Evolutionary conservation across 1,140 invertebrate genomes (phyloP).

Genomic region (Drosophila fuyamai): DNA sequence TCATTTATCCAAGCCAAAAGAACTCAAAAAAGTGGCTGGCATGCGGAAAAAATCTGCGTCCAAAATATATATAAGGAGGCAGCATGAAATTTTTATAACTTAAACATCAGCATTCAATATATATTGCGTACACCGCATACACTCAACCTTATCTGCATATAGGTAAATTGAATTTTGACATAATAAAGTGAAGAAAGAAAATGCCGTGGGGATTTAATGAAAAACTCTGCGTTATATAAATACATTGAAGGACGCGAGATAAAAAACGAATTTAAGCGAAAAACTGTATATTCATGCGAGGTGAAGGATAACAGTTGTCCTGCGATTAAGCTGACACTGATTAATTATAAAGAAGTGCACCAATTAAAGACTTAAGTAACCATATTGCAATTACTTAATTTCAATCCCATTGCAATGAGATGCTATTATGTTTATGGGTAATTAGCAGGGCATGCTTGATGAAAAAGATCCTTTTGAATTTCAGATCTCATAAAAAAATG

Average conservation of each 20-base stretch:
- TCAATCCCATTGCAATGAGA: background rate
- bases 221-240: conserved; percentile 28
- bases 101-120: conserved; percentile 68
- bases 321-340: background rate
- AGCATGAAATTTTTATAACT: conserved; percentile 64
- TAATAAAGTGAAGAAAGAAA: conserved; percentile 64
- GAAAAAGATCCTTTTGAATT: background rate
- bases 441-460: conserved; percentile 6
- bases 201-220: conserved; percentile 58
- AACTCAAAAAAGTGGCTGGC: conserved; percentile 38
- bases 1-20: conserved; percentile 24
- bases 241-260: background rate
- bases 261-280: background rate
- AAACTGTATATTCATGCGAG: conserved; percentile 24
- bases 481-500: conserved; percentile 1
- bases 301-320: conserved; percentile 4
- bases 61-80: conserved; percentile 42
- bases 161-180: conserved; percentile 61
- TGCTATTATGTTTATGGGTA: conserved; percentile 7
- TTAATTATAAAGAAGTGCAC: conserved; percentile 3
- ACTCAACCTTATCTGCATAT: conserved; percentile 14
- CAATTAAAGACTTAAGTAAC: conserved; percentile 15
- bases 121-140: conserved; percentile 22
- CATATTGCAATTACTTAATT: conserved; percentile 17
- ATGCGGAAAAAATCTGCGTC: conserved; percentile 57